Evolutionary conservation across 2,888 invertebrate genomes (phyloP).

Genomic region (Tachina fera): DNA sequence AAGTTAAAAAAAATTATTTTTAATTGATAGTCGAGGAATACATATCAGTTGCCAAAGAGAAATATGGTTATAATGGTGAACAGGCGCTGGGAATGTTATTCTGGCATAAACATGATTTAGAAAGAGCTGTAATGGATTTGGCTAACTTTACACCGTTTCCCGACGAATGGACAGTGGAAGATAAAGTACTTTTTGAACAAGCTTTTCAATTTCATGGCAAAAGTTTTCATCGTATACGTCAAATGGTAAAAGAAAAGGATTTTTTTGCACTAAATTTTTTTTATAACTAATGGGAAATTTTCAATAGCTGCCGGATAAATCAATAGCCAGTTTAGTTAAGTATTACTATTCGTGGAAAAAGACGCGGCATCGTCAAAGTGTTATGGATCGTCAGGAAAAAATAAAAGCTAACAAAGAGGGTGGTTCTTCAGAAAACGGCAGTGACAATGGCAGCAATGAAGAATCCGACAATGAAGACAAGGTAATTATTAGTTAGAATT

Average conservation of each 20-base stretch:
- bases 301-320: constrained; percentile 95
- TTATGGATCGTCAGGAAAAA: constrained; percentile 93
- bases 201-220: constrained; percentile 99
- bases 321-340: constrained; percentile 97
- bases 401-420: constrained; percentile 85
- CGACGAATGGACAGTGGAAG: constrained; percentile 99
- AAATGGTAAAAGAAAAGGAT: constrained; percentile 90
- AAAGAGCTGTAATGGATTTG: constrained; percentile 94
- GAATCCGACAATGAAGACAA: constrained; percentile 96
- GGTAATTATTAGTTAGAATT: constrained; percentile 84
- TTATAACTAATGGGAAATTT: background rate
- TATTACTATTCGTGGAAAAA: constrained; percentile 99
- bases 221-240: constrained; percentile 97
- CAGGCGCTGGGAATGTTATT: constrained; percentile 98
- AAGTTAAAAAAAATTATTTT: background rate
- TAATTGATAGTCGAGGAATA: constrained; percentile 94
- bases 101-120: constrained; percentile 98
- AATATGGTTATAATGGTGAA: constrained; percentile 98
- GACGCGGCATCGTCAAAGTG: constrained; percentile 93
- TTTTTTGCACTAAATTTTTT: background rate
- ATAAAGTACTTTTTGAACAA: constrained; percentile 98
- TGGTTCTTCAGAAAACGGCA: constrained; percentile 89
- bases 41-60: constrained; percentile 96
- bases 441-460: constrained; percentile 92
- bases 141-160: constrained; percentile 99